Evolutionary conservation across 2,888 invertebrate species (phyloP).

Genomic region (Drosophila lutescens): DNA sequence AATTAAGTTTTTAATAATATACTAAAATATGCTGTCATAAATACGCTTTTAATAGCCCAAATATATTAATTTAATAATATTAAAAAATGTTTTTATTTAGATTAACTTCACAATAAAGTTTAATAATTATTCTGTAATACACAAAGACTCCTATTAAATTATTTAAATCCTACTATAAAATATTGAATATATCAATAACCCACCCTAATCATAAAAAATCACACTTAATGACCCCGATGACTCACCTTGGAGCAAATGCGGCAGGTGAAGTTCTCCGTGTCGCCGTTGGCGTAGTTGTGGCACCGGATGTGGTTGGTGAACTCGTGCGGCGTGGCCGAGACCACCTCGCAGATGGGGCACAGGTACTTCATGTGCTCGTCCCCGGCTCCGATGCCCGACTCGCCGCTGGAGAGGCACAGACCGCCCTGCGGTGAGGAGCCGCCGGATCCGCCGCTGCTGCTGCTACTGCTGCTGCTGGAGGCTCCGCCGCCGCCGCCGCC

Average conservation of each 20-base stretch:
- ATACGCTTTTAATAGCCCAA: no score
- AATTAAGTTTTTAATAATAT: not conserved
- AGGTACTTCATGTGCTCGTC: constrained; percentile 85
- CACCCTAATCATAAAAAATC: no score
- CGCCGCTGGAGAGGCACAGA: constrained; percentile 61
- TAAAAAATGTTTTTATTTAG: no score
- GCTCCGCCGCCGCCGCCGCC: not conserved
- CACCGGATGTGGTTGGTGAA: constrained; percentile 89
- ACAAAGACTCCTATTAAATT: not conserved
- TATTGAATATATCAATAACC: no score
- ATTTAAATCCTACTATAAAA: not conserved
- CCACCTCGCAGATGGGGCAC: constrained; percentile 88
- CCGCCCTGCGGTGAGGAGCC: constrained; percentile 79
- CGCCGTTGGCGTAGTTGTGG: constrained; percentile 86
- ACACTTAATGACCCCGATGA: not conserved
- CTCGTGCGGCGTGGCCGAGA: constrained; percentile 87
- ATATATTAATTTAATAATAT: no score
- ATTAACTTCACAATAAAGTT: no score
- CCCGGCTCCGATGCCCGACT: constrained; percentile 79
- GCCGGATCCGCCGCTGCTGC: constrained; percentile 75
- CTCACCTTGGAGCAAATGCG: constrained; percentile 85
- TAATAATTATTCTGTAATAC: no score
- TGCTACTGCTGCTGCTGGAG: constrained; percentile 31
- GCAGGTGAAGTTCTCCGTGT: constrained; percentile 84
- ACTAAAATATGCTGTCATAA: no score